These are phyloP conservation scores for Drosophila barbarae DNA, from an alignment of 2,888 invertebrate genomes.

Conservation along the genomic window DNA sequence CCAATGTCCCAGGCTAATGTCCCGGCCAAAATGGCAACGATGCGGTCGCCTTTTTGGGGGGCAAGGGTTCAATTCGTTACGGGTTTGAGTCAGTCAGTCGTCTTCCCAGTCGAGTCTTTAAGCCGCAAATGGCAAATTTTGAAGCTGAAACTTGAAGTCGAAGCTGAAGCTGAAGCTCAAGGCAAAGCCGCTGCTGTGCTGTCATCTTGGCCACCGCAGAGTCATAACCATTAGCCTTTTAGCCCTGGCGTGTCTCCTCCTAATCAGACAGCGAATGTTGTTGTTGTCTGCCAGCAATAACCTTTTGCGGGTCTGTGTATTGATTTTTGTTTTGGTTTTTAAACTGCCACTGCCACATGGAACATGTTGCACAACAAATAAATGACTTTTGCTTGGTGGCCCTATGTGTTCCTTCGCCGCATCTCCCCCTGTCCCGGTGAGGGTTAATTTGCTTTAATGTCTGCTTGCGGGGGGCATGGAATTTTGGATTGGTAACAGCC, in stretches of 20 bases:
- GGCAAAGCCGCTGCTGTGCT: slow-evolving; percentile 68
- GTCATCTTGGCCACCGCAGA: slow-evolving; percentile 73
- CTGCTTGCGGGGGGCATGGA: slow-evolving; percentile 1
- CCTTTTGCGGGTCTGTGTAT: slow-evolving; percentile 42
- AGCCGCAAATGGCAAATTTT: slow-evolving; percentile 55
- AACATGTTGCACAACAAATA: slow-evolving; percentile 60
- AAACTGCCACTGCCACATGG: slow-evolving; percentile 72
- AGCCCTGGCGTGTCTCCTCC: slow-evolving; percentile 70
- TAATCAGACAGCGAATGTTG: slow-evolving; percentile 66
- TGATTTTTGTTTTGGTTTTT: slow-evolving; percentile 73
- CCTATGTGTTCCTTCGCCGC: too few relatives aligned
- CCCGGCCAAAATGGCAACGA: slow-evolving; percentile 36
- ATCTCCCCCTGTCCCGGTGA: slow-evolving; percentile 33
- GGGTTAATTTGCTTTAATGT: slow-evolving; percentile 78
- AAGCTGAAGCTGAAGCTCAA: background rate
- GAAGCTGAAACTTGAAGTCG: background rate
- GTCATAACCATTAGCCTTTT: slow-evolving; percentile 73
- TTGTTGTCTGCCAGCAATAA: slow-evolving; percentile 35
- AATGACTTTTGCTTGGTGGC: too few relatives aligned
- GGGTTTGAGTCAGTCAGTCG: slow-evolving; percentile 1
- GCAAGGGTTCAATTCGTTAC: slow-evolving; percentile 1
- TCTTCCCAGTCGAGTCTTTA: slow-evolving; percentile 36
- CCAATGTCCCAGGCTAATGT: slow-evolving; percentile 38
- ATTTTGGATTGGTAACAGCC: slow-evolving; percentile 41
- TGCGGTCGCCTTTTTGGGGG: slow-evolving; percentile 9